These are phyloP conservation scores for Gymnopithys bicolor DNA, from an alignment of 2,797 vertebrate genomes.

Conservation along the genomic window DNA sequence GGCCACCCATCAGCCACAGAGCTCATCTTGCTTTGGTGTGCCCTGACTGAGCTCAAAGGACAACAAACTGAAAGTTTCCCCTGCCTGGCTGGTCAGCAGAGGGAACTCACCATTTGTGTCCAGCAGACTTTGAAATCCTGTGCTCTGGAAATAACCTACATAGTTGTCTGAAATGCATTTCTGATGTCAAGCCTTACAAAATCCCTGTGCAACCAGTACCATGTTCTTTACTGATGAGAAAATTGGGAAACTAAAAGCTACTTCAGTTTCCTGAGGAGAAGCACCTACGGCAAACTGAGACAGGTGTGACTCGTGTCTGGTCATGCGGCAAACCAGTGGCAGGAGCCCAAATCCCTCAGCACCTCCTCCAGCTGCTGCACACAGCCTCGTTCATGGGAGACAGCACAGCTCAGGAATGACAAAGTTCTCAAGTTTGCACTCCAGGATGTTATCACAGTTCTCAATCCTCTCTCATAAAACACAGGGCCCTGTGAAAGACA, in stretches of 20 bases:
- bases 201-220: not conserved
- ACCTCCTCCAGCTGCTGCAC: not conserved
- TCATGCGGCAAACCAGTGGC: not conserved
- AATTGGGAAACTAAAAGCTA: not conserved
- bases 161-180: not conserved
- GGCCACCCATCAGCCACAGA: rapidly evolving
- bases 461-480: not conserved
- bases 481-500: not conserved
- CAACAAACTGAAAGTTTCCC: not conserved
- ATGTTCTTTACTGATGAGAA: not conserved
- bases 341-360: not conserved
- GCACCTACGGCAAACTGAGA: not conserved
- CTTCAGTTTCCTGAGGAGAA: not conserved
- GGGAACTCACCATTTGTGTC: not conserved
- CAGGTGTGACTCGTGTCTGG: not conserved
- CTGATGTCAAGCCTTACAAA: not conserved
- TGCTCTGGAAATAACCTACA: not conserved
- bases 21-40: not conserved
- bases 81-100: not conserved
- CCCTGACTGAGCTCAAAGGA: not conserved
- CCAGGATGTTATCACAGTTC: not conserved
- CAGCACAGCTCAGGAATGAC: not conserved
- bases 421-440: not conserved
- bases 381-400: rapidly evolving
- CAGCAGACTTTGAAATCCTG: not conserved